Evolutionary conservation across 2,113 vertebrate species (phyloP).

Genomic region (Kryptolebias marmoratus): DNA sequence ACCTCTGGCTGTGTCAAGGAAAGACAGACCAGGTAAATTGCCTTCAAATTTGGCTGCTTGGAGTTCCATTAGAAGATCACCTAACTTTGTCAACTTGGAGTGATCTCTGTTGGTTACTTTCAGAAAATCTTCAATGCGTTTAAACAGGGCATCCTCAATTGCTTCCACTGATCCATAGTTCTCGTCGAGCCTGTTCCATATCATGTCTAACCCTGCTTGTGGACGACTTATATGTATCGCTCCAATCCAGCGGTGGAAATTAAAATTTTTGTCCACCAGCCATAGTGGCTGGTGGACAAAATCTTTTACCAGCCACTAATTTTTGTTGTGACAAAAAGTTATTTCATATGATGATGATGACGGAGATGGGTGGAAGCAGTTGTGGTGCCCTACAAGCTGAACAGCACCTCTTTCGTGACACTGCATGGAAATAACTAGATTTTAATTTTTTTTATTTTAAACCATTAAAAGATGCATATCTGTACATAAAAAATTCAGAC

Average conservation of each 20-base stretch:
- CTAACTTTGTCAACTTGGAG: neutral
- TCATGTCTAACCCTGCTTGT: slow-evolving; percentile 17
- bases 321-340: no score
- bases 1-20: slow-evolving; percentile 26
- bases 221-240: slow-evolving; percentile 32
- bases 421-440: no score
- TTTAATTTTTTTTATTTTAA: no score
- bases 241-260: neutral
- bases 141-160: slow-evolving; percentile 34
- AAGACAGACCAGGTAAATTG: slow-evolving; percentile 14
- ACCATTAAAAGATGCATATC: no score
- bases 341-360: no score
- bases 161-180: slow-evolving; percentile 27
- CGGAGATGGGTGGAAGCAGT: no score
- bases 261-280: no score
- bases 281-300: no score
- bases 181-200: slow-evolving; percentile 33
- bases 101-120: neutral
- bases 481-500: no score
- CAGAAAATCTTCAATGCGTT: slow-evolving; percentile 4
- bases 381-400: no score
- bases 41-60: neutral
- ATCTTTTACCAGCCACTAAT: no score
- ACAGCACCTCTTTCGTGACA: no score
- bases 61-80: neutral